phyloP scores from a whole-genome alignment of 2,888 invertebrate genomes.

The Galeruca laticollis region DNA sequence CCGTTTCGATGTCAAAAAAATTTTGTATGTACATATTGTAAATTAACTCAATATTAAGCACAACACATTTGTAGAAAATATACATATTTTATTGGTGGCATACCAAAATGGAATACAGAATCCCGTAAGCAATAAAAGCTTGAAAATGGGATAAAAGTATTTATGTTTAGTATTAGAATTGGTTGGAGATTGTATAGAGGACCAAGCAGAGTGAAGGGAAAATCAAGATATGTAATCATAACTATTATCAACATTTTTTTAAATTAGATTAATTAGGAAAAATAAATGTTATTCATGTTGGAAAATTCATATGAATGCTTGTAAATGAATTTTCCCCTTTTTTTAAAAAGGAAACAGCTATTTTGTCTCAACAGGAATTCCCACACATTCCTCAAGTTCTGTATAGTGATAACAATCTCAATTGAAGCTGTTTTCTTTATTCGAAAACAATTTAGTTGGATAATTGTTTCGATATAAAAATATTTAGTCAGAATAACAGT shows the following conservation, averaged over 20 bases:
- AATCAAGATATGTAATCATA: not conserved
- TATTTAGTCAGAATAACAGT: no score
- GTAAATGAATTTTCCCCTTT: no score
- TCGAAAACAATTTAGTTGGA: no score
- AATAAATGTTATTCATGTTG: no score
- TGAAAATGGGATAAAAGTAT: not conserved
- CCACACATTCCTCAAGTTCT: no score
- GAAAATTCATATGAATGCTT: no score
- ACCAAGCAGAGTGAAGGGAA: not conserved
- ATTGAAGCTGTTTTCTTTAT: no score
- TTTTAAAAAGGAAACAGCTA: no score
- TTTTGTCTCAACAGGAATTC: no score
- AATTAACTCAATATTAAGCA: conserved; percentile 3
- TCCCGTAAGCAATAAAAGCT: not conserved
- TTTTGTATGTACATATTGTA: conserved; percentile 11
- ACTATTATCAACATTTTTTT: not conserved
- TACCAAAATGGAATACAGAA: not conserved
- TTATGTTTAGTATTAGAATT: not conserved
- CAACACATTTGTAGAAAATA: conserved; percentile 8
- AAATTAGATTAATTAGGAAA: no score
- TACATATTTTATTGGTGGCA: not conserved
- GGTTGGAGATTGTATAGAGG: not conserved
- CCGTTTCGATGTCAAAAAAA: not conserved
- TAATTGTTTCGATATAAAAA: no score
- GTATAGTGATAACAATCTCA: no score